phyloP scores from a whole-genome alignment of 2,797 vertebrate species.

The Cyprinella venusta region DNA sequence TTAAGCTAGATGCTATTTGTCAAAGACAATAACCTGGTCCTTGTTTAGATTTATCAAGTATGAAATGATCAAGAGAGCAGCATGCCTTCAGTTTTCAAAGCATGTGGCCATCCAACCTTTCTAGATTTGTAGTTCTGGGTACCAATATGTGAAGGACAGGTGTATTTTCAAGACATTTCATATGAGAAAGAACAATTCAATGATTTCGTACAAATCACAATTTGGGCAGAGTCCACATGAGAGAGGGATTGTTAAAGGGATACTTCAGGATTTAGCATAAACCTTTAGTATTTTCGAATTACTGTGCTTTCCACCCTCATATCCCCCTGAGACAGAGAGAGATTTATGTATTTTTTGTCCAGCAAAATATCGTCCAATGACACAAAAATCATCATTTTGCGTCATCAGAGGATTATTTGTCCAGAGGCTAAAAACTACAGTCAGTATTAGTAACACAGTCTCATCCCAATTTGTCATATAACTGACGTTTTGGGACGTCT shows the following conservation, averaged over 20 bases:
- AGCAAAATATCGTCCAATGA: no score
- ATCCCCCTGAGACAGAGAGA: no score
- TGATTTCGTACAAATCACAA: not conserved
- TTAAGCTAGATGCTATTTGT: not conserved
- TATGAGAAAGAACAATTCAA: not conserved
- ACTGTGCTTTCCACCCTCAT: no score
- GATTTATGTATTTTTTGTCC: no score
- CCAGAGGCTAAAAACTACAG: no score
- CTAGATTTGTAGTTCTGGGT: not conserved
- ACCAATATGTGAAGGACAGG: not conserved
- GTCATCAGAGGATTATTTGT: no score
- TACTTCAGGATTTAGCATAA: no score
- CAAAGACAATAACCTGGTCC: not conserved
- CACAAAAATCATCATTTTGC: no score
- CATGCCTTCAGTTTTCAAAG: not conserved
- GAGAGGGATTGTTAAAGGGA: slow-evolving; percentile 45
- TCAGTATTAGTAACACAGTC: no score
- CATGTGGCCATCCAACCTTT: not conserved
- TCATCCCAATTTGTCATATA: no score
- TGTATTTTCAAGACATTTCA: slow-evolving; percentile 13
- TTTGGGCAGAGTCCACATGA: not conserved
- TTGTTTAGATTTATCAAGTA: not conserved
- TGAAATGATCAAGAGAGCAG: not conserved
- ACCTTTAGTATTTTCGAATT: no score
- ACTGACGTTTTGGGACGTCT: no score